Evolutionary conservation across 2,797 vertebrate species (phyloP), one percentile per base, ranked within the genome.

Genomic region (Vireo griseus): DNA sequence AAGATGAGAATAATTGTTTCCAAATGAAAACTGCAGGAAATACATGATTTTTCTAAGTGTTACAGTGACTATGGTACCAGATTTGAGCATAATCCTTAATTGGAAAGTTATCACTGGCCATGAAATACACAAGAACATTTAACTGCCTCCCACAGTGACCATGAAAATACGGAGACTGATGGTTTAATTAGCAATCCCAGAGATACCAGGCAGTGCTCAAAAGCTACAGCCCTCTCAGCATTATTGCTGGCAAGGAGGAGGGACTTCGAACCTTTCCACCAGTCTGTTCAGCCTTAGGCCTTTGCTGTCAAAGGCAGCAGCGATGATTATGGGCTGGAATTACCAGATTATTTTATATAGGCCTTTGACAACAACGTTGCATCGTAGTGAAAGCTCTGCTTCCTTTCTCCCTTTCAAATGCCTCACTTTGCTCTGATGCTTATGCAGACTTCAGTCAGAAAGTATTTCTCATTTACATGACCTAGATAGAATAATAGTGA

Each of bases 401-500:
- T 59, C 71, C 44, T 66, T 74, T 40, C 86, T 55, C 45, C 47
- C 19, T 78, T 73, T 76, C 73, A 63, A 81, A 66, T 19, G 62
- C 86, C 61, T 92, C 62, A 48, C 71, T 93, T 80, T 93, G 88
- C 77, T 90, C 83, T 3, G 1, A 20, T 72, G 83, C 83, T 80
- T 86, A 16, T 73, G 84, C 88, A 86, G 86, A 58, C 84, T 95
- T 94, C 86, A 96, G 74, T 96, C 91, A 83, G 84, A 93, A 93
- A 95, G 72, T 86, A 93, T 89, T 93, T 92, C 94, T 95, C 95
- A 95, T 95, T 95, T 96, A 95, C 94, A 93, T 97, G 93, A 93
- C 95, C 95, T 96, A 97, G 88, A 95, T 95, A 96, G 81, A 87
- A 94, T 79, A 95, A 96, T 92, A 92, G 83, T 74, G 92, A 87